phyloP scores from a whole-genome alignment of 2,888 invertebrate species.

The Agrilus mali region DNA sequence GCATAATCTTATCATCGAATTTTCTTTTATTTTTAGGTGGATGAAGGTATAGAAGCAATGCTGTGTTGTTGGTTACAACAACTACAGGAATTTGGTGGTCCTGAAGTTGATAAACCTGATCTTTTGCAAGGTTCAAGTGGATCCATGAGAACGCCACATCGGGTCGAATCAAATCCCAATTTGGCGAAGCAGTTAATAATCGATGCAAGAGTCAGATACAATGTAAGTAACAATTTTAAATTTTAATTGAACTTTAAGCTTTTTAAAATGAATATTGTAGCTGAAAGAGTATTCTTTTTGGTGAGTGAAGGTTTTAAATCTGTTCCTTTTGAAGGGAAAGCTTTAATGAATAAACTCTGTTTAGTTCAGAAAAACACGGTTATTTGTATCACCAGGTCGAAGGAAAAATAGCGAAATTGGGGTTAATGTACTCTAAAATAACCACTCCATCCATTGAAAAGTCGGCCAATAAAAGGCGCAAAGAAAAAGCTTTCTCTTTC shows the following conservation, averaged over 20 bases:
- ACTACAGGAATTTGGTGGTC: conserved; percentile 70
- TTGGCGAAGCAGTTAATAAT: conserved; percentile 45
- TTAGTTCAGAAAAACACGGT: too few species aligned
- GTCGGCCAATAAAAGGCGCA: too few species aligned
- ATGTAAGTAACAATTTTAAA: conserved; percentile 58
- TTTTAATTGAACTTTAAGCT: too few species aligned
- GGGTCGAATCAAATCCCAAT: conserved; percentile 39
- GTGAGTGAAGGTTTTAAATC: too few species aligned
- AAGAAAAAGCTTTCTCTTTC: background rate
- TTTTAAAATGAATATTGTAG: too few species aligned
- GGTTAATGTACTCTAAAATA: too few species aligned
- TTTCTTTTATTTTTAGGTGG: conserved; percentile 39
- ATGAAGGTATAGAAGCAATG: conserved; percentile 78
- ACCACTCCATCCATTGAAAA: too few species aligned
- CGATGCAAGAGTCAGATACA: conserved; percentile 71
- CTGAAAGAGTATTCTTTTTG: too few species aligned
- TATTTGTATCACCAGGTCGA: too few species aligned
- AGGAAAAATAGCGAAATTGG: too few species aligned
- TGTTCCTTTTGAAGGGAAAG: too few species aligned
- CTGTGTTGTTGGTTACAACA: conserved; percentile 76
- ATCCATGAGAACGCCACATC: conserved; percentile 42
- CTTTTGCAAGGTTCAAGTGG: conserved; percentile 64
- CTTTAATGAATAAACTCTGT: too few species aligned
- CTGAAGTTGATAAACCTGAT: conserved; percentile 76
- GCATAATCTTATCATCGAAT: background rate